A percentile compares a stretch with the other conserved stretches of the same genome.
Evolutionary conservation across 2,113 vertebrate species (phyloP).

Genomic region (Cisticola juncidis): DNA sequence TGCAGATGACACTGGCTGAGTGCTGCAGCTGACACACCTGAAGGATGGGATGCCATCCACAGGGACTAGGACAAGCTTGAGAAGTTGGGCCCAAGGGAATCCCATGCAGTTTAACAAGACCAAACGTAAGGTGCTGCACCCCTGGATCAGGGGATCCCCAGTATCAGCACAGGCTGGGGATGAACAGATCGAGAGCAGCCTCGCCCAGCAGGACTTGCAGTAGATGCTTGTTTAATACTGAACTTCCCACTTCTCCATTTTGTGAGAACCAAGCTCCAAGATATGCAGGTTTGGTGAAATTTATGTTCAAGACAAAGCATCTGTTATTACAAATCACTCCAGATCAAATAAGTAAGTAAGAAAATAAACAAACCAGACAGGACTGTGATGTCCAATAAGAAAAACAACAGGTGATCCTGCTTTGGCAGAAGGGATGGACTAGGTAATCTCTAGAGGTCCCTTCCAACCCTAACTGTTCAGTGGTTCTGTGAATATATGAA

Average conservation of each 20-base stretch:
- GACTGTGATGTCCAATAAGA: neutral
- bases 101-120: neutral
- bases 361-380: neutral
- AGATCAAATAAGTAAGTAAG: neutral
- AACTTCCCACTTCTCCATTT: neutral
- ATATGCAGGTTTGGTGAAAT: neutral
- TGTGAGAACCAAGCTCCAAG: neutral
- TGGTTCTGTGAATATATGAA: neutral
- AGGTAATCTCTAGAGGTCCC: neutral
- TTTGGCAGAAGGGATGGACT: neutral
- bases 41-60: neutral
- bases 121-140: neutral
- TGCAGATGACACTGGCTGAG: neutral
- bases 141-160: rapidly evolving
- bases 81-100: neutral
- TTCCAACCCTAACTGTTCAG: neutral
- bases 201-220: neutral
- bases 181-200: neutral
- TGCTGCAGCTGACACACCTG: rapidly evolving
- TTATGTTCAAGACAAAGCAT: neutral
- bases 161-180: neutral
- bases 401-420: neutral
- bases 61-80: neutral
- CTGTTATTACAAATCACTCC: neutral
- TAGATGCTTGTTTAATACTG: neutral